Percentiles rank a stretch among this genome's conserved stretches.
phyloP scores from a whole-genome alignment of 2,888 invertebrate species.

The Cryptus armator region DNA sequence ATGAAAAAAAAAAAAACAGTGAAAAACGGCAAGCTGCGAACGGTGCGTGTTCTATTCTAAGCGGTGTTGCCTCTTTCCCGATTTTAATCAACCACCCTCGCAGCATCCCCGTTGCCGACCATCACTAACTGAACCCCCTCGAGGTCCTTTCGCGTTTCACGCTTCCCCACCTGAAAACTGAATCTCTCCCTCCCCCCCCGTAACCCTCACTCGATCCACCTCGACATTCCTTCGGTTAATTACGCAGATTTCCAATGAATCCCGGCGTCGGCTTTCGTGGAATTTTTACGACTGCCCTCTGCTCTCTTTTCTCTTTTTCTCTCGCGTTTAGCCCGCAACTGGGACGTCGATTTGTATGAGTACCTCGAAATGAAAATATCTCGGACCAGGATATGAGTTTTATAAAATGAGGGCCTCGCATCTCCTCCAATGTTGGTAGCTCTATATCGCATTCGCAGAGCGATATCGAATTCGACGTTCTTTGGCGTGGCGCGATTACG shows the following conservation, averaged over 20 bases:
- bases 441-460: conserved; percentile 3
- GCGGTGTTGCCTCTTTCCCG: conserved; percentile 60
- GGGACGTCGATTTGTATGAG: conserved; percentile 47
- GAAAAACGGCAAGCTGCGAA: conserved; percentile 48
- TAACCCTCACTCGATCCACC: conserved; percentile 67
- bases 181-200: conserved; percentile 39
- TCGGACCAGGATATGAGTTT: conserved; percentile 38
- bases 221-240: conserved; percentile 84
- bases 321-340: conserved; percentile 14
- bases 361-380: conserved; percentile 39
- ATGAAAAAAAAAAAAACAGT: conserved; percentile 1
- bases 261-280: conserved; percentile 78
- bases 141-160: conserved; percentile 74
- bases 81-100: conserved; percentile 66
- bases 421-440: background rate
- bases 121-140: conserved; percentile 64
- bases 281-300: conserved; percentile 81
- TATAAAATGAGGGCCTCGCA: conserved; percentile 45
- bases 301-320: conserved; percentile 29
- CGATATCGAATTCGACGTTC: conserved; percentile 29
- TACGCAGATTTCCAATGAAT: conserved; percentile 83
- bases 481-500: conserved; percentile 23
- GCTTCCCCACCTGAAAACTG: conserved; percentile 69
- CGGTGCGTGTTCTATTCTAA: conserved; percentile 62
- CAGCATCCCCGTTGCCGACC: conserved; percentile 25